Evolutionary conservation across 2,888 invertebrate species (phyloP).

Genomic region (Odontocerum albicorne): DNA sequence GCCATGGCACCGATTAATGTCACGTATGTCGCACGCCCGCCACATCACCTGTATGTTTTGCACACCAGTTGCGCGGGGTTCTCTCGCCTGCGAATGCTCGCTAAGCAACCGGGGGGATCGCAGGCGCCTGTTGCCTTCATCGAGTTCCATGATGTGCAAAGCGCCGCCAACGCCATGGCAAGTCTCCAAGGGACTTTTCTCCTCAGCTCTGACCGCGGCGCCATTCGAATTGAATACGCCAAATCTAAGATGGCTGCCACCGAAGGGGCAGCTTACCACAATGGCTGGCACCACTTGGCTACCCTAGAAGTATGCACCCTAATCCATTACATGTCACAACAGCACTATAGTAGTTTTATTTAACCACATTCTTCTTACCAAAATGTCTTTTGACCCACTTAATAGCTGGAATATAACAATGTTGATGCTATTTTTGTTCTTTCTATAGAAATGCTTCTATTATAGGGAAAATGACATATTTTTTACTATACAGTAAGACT

Average conservation of each 20-base stretch:
- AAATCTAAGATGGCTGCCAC: slow-evolving; percentile 97
- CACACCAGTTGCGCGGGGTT: slow-evolving; percentile 92
- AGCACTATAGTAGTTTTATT: neutral
- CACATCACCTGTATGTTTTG: slow-evolving; percentile 25
- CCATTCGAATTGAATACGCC: slow-evolving; percentile 98
- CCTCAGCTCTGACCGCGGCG: slow-evolving; percentile 94
- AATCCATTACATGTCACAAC: neutral
- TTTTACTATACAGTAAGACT: too few species aligned
- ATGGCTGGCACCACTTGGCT: slow-evolving; percentile 50
- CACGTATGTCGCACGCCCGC: slow-evolving; percentile 42
- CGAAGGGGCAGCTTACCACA: slow-evolving; percentile 56
- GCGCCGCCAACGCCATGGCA: slow-evolving; percentile 90
- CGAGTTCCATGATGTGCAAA: slow-evolving; percentile 92
- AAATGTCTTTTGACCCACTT: too few species aligned
- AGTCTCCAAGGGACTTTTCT: slow-evolving; percentile 95
- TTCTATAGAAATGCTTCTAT: too few species aligned
- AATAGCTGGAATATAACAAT: too few species aligned
- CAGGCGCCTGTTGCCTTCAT: slow-evolving; percentile 92
- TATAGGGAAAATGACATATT: too few species aligned
- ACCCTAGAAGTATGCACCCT: slow-evolving; percentile 35
- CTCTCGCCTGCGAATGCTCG: slow-evolving; percentile 95
- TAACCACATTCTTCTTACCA: neutral
- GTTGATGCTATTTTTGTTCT: too few species aligned
- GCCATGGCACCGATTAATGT: slow-evolving; percentile 2
- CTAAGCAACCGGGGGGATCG: slow-evolving; percentile 64